Percentiles rank a stretch among this genome's conserved stretches.
Conservation (phyloP, 2,797 vertebrate genomes). For the Gila robusta region DNA sequence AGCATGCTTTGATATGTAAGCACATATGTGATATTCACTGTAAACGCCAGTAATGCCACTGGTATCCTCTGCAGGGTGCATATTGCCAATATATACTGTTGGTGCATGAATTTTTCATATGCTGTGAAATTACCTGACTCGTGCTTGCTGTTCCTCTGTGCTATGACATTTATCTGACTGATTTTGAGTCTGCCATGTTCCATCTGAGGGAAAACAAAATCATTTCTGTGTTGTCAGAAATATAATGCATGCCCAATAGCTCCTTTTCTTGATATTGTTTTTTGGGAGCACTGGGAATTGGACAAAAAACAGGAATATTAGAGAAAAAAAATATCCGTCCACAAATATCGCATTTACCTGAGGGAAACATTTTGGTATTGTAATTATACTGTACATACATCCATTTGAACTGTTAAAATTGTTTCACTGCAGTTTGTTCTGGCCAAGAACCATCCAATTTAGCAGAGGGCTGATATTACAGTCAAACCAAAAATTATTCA, state of each 20-base stretch:
- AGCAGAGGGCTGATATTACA: neutral
- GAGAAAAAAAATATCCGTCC: neutral
- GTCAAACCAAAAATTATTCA: too few relatives aligned
- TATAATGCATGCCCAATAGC: conserved; percentile 16
- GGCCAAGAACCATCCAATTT: neutral
- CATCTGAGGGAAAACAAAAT: conserved; percentile 35
- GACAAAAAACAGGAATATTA: neutral
- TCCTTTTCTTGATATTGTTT: conserved; percentile 17
- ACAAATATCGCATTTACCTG: neutral
- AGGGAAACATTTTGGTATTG: neutral
- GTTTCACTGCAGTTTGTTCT: neutral
- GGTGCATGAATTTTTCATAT: conserved; percentile 32
- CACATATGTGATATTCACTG: neutral
- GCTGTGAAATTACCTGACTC: conserved; percentile 18
- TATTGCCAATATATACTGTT: conserved; percentile 26
- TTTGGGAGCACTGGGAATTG: conserved; percentile 6
- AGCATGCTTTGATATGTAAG: neutral
- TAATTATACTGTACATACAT: neutral
- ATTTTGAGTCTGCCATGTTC: conserved; percentile 6
- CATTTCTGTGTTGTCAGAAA: conserved; percentile 11
- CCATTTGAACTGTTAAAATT: neutral
- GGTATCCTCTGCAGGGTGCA: conserved; percentile 20
- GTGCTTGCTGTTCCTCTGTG: conserved; percentile 3
- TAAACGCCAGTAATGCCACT: neutral
- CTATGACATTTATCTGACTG: conserved; percentile 32